Evolutionary conservation across 1,140 invertebrate species (phyloP).

Genomic region (Melanaphis sacchari): DNA sequence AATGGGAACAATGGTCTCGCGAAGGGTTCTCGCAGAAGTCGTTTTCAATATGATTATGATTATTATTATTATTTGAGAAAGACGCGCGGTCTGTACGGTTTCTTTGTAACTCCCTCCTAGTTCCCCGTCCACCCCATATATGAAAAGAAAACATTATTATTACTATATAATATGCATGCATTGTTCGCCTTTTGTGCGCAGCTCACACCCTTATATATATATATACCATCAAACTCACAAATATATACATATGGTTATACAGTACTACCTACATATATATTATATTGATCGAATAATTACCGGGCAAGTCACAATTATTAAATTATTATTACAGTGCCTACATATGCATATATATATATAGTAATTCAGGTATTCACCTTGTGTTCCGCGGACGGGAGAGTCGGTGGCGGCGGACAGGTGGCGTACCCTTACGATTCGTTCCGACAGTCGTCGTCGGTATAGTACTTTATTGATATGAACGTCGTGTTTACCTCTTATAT

Average conservation of each 20-base stretch:
- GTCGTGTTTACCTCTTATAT: background rate
- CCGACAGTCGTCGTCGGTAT: background rate
- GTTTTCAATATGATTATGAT: conserved; percentile 44
- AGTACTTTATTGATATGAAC: background rate
- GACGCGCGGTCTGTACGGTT: conserved; percentile 3
- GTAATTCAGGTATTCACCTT: background rate
- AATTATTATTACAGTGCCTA: background rate
- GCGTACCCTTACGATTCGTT: conserved; percentile 54
- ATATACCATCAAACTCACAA: background rate
- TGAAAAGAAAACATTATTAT: conserved; percentile 15
- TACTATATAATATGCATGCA: conserved; percentile 6
- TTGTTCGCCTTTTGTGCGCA: background rate
- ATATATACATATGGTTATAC: background rate
- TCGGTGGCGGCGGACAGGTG: conserved; percentile 26
- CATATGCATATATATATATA: background rate
- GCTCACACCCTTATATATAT: background rate
- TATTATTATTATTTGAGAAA: conserved; percentile 52
- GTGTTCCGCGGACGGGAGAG: background rate
- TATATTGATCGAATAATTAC: conserved; percentile 55
- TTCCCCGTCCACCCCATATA: background rate
- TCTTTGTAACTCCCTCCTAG: background rate
- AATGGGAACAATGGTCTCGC: conserved; percentile 48
- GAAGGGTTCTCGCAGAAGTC: conserved; percentile 56
- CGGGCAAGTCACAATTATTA: conserved; percentile 43
- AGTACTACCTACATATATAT: background rate